Conservation (phyloP, 2,888 invertebrate genomes). For the Scaptomyza cyrtandrae region DNA sequence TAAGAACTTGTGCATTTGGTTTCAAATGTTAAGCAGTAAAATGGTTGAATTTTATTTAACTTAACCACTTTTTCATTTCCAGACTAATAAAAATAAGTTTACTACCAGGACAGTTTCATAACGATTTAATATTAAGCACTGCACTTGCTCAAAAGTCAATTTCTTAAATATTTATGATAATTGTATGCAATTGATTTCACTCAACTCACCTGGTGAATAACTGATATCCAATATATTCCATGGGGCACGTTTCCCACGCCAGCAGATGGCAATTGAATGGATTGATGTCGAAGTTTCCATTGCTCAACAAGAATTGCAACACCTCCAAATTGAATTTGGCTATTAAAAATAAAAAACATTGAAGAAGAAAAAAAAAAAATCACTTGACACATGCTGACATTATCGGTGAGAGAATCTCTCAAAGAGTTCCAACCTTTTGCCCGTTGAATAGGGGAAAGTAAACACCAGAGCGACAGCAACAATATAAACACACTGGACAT, state of each 20-base stretch:
- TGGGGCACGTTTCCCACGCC: slow-evolving; percentile 69
- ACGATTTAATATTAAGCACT: not conserved
- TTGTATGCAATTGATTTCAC: not conserved
- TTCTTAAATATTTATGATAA: not conserved
- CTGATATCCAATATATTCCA: slow-evolving; percentile 67
- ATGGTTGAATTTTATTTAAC: too few species aligned
- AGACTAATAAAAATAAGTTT: too few species aligned
- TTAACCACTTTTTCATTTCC: too few species aligned
- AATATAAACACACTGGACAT: slow-evolving; percentile 37
- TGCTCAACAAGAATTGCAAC: slow-evolving; percentile 65
- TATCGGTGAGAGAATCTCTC: slow-evolving; percentile 23
- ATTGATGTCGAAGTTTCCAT: slow-evolving; percentile 75
- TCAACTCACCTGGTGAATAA: slow-evolving; percentile 69
- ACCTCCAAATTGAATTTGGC: slow-evolving; percentile 52
- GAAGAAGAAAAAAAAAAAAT: slow-evolving; percentile 2
- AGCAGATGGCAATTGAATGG: slow-evolving; percentile 76
- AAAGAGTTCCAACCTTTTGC: slow-evolving; percentile 53
- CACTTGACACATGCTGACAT: slow-evolving; percentile 30
- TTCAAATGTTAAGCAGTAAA: too few species aligned
- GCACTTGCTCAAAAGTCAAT: too few species aligned
- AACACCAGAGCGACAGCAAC: slow-evolving; percentile 32
- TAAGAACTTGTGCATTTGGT: too few species aligned
- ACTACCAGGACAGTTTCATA: too few species aligned
- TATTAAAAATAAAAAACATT: slow-evolving; percentile 21
- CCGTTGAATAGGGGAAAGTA: slow-evolving; percentile 60